Evolutionary conservation across 2,797 vertebrate species (phyloP).

Genomic region (Sorex maritimensis): DNA sequence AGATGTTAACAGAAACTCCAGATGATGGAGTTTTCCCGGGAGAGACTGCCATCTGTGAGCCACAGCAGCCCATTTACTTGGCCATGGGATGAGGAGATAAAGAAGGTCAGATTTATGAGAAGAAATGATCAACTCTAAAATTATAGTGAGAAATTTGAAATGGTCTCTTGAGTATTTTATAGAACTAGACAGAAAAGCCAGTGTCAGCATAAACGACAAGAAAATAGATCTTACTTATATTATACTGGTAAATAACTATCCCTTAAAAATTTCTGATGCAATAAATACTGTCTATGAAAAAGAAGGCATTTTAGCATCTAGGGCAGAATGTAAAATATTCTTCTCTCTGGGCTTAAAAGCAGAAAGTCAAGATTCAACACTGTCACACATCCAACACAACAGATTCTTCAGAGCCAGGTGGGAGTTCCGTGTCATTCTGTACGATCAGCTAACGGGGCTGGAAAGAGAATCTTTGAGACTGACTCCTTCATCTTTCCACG

Average conservation of each 20-base stretch:
- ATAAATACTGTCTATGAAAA: background rate
- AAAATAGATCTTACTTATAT: background rate
- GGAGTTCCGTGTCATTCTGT: background rate
- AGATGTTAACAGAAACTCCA: background rate
- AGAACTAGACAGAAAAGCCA: conserved; percentile 11
- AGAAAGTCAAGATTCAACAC: conserved; percentile 22
- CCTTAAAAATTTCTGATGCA: background rate
- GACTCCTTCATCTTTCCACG: background rate
- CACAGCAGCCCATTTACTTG: background rate
- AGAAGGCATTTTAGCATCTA: conserved; percentile 8
- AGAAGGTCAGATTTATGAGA: background rate
- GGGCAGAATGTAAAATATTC: background rate
- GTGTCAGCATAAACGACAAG: background rate
- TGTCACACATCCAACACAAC: background rate
- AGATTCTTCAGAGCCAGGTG: background rate
- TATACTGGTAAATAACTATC: background rate
- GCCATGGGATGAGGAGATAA: conserved; percentile 33
- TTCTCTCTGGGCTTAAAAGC: background rate
- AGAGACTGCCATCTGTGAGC: too few species aligned
- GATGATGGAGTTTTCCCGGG: background rate
- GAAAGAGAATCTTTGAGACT: conserved; percentile 18
- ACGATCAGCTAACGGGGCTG: background rate
- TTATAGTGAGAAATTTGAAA: background rate
- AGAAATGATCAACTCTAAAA: background rate
- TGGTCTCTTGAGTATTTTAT: conserved; percentile 18